Percentiles rank a stretch among this genome's conserved stretches.
Conservation (phyloP, 2,888 invertebrate genomes). For the Lissonota sp. region DNA sequence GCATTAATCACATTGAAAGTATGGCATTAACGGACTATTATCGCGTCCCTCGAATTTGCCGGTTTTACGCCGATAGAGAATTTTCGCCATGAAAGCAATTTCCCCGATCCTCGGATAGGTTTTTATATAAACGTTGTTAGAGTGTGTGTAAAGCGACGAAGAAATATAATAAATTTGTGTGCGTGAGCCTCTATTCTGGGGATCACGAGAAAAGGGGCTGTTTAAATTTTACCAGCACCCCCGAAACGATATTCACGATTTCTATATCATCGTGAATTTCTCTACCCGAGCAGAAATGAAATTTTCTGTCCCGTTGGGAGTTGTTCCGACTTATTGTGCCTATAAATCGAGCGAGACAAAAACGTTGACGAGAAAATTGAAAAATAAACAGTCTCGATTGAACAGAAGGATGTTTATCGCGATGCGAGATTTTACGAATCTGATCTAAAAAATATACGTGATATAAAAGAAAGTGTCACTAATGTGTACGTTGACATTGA, state of each 20-base stretch:
- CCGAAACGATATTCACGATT: constrained; percentile 22
- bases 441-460: neutral
- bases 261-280: constrained; percentile 18
- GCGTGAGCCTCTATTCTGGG: neutral
- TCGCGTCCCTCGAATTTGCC: constrained; percentile 23
- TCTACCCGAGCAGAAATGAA: neutral
- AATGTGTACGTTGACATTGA: constrained; percentile 7
- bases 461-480: neutral
- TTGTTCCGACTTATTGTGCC: constrained; percentile 1
- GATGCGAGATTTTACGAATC: constrained; percentile 10
- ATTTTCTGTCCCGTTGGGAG: constrained; percentile 22
- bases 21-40: constrained; percentile 48
- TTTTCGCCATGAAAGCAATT: constrained; percentile 8
- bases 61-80: neutral
- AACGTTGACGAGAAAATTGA: constrained; percentile 7
- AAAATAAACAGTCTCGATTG: constrained; percentile 17
- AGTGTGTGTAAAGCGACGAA: neutral
- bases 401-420: constrained; percentile 6
- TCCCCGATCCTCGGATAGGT: neutral
- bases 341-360: constrained; percentile 19
- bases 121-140: neutral
- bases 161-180: constrained; percentile 23
- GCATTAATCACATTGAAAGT: constrained; percentile 26
- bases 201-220: neutral
- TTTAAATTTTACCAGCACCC: neutral